Conservation (phyloP, 2,113 vertebrate species). For the Monopterus albus region DNA sequence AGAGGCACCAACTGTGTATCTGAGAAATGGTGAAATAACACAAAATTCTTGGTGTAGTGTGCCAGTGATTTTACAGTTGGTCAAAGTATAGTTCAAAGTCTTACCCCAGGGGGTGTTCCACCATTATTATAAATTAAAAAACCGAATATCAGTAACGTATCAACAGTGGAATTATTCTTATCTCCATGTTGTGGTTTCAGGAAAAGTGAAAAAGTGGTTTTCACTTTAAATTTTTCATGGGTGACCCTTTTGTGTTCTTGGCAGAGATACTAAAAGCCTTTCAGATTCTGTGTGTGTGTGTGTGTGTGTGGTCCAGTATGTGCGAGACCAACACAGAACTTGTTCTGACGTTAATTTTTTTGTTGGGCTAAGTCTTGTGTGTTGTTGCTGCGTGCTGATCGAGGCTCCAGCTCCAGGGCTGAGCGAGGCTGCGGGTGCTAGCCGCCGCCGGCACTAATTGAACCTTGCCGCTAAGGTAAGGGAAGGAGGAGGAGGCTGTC, state of each 20-base stretch:
- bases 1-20: not conserved
- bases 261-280: slow-evolving; percentile 39
- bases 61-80: slow-evolving; percentile 27
- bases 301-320: slow-evolving; percentile 7
- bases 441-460: slow-evolving; percentile 82
- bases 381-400: slow-evolving; percentile 75
- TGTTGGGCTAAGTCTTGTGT: slow-evolving; percentile 72
- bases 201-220: slow-evolving; percentile 28
- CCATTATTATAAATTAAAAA: not conserved
- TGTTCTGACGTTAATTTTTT: slow-evolving; percentile 64
- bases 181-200: slow-evolving; percentile 7
- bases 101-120: not conserved
- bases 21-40: slow-evolving; percentile 32
- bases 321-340: slow-evolving; percentile 53
- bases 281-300: slow-evolving; percentile 20
- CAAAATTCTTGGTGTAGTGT: slow-evolving; percentile 21
- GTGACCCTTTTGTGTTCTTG: slow-evolving; percentile 39
- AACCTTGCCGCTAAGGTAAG: slow-evolving; percentile 82
- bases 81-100: slow-evolving; percentile 27
- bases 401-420: slow-evolving; percentile 71
- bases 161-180: not conserved
- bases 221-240: slow-evolving; percentile 21
- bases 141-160: slow-evolving; percentile 3
- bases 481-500: slow-evolving; percentile 60
- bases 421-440: slow-evolving; percentile 76